phyloP scores from a whole-genome alignment of 1,140 invertebrate species.

The Sminthurides bifidus region DNA sequence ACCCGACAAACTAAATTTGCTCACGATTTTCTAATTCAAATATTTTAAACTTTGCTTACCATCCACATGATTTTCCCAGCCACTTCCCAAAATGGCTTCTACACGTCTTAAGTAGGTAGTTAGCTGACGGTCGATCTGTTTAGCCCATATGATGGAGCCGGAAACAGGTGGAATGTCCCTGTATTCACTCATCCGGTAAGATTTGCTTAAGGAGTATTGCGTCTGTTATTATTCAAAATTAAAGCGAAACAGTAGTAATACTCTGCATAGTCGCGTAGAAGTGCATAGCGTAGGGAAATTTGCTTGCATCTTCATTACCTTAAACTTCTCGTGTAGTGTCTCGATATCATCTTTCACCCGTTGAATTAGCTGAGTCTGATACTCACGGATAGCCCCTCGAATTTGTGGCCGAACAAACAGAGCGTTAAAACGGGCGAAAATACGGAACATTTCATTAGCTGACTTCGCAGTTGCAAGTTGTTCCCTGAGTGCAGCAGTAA shows the following conservation, averaged over 20 bases:
- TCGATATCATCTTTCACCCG: slow-evolving; percentile 98
- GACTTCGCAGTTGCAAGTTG: slow-evolving; percentile 96
- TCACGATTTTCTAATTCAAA: not conserved
- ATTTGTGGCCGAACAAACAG: slow-evolving; percentile 97
- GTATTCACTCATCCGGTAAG: slow-evolving; percentile 75
- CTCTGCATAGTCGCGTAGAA: slow-evolving; percentile 1
- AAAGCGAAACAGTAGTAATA: not conserved
- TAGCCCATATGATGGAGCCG: slow-evolving; percentile 97
- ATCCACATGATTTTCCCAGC: slow-evolving; percentile 98
- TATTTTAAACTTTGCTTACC: slow-evolving; percentile 35
- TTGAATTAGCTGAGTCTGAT: slow-evolving; percentile 97
- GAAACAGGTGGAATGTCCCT: slow-evolving; percentile 91
- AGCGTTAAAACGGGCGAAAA: slow-evolving; percentile 95
- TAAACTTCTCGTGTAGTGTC: slow-evolving; percentile 93
- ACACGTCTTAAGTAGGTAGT: slow-evolving; percentile 91
- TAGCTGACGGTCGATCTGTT: slow-evolving; percentile 96
- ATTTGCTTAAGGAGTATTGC: slow-evolving; percentile 85
- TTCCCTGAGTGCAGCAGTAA: slow-evolving; percentile 90
- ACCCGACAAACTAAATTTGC: too few species aligned
- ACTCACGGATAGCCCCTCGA: slow-evolving; percentile 93
- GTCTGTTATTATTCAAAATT: slow-evolving; percentile 44
- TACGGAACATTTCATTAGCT: slow-evolving; percentile 99
- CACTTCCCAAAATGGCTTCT: slow-evolving; percentile 93
- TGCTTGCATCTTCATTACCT: slow-evolving; percentile 46
- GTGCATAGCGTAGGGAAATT: not conserved